These are phyloP conservation scores for Prionailurus bengalensis DNA, from an alignment of 2,113 vertebrate species.

Conservation along the genomic window DNA sequence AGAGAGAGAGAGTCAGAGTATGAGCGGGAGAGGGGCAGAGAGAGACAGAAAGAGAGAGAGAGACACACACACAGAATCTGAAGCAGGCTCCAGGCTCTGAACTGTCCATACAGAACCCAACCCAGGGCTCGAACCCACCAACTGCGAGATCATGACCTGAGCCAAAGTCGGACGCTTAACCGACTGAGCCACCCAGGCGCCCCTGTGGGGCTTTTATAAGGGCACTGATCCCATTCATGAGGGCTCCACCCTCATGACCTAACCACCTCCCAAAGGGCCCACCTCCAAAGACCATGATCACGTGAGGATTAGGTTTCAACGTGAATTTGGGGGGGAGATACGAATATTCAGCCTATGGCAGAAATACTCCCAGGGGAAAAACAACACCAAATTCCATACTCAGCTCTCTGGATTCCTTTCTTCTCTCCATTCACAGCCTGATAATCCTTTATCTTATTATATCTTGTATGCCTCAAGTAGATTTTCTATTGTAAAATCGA, in stretches of 20 bases:
- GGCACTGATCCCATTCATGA: background rate
- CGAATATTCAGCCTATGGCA: background rate
- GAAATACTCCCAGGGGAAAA: background rate
- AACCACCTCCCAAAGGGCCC: background rate
- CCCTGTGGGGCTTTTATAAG: background rate
- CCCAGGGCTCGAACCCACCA: too few species aligned
- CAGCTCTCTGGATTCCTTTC: background rate
- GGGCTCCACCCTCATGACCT: background rate
- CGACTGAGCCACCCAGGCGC: too few species aligned
- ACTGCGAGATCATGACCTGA: too few species aligned
- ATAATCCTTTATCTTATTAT: background rate
- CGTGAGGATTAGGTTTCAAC: background rate
- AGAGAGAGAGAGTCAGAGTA: too few species aligned
- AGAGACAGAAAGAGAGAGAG: too few species aligned
- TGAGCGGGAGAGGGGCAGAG: too few species aligned
- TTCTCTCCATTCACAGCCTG: background rate
- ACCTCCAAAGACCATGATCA: background rate
- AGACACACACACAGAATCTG: too few species aligned
- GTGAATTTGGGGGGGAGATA: background rate
- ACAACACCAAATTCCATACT: background rate
- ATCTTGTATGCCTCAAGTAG: background rate
- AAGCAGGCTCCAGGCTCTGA: too few species aligned
- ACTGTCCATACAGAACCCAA: too few species aligned
- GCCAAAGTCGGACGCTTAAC: too few species aligned
- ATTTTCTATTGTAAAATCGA: background rate